These are phyloP conservation scores for Clamator glandarius DNA, from an alignment of 2,797 vertebrate species.

Conservation along the genomic window DNA sequence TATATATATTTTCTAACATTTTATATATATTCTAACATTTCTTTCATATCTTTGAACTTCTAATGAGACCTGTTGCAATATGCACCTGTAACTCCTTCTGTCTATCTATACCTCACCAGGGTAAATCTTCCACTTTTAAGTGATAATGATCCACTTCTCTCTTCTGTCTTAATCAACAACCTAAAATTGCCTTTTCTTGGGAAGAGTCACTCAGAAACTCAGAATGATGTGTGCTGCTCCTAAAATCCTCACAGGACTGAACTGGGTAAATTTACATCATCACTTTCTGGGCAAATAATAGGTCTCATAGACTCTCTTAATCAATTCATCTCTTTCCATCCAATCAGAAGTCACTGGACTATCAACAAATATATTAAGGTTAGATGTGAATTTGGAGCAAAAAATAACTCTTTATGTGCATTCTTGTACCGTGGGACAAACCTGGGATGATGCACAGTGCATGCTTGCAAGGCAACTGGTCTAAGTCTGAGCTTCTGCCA, in stretches of 20 bases:
- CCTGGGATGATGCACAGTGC: background rate
- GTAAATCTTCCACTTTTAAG: background rate
- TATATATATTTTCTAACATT: background rate
- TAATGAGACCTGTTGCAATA: background rate
- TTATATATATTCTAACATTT: background rate
- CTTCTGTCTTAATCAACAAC: background rate
- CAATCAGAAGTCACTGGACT: background rate
- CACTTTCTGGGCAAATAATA: background rate
- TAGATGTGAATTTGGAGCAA: background rate
- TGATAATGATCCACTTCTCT: background rate
- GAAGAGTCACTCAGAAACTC: background rate
- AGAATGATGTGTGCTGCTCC: background rate
- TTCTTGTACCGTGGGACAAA: background rate
- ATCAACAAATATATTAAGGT: background rate
- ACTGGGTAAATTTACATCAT: background rate
- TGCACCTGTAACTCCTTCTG: background rate
- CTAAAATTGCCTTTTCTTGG: background rate
- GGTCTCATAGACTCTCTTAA: background rate
- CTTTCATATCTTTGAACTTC: background rate
- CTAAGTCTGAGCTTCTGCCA: background rate
- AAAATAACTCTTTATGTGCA: background rate
- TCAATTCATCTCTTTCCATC: background rate
- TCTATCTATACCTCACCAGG: background rate
- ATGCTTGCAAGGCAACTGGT: background rate
- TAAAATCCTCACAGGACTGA: background rate